phyloP scores from a whole-genome alignment of 1,140 invertebrate genomes.

The Euwallacea fornicatus region DNA sequence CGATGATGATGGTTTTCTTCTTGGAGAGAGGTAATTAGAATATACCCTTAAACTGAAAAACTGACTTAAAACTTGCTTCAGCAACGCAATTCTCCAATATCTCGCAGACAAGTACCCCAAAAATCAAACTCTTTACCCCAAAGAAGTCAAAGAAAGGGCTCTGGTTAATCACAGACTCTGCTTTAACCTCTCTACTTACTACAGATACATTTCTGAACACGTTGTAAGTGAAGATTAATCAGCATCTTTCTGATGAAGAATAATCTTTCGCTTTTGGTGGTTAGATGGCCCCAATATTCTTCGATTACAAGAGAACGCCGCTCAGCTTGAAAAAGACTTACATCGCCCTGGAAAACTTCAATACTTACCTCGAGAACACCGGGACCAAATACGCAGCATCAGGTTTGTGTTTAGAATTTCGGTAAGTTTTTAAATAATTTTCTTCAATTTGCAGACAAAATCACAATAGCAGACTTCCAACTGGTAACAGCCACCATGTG shows the following conservation, averaged over 20 bases:
- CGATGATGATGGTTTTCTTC: slow-evolving; percentile 70
- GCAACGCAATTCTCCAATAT: slow-evolving; percentile 77
- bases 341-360: slow-evolving; percentile 66
- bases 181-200: slow-evolving; percentile 76
- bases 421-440: neutral
- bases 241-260: neutral
- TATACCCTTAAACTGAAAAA: neutral
- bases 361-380: slow-evolving; percentile 64
- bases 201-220: slow-evolving; percentile 68
- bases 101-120: slow-evolving; percentile 71
- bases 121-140: slow-evolving; percentile 67
- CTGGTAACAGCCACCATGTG: slow-evolving; percentile 70
- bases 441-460: slow-evolving; percentile 53
- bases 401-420: slow-evolving; percentile 45
- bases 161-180: slow-evolving; percentile 74
- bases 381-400: slow-evolving; percentile 67
- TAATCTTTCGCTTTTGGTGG: slow-evolving; percentile 28
- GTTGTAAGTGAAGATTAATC: slow-evolving; percentile 18
- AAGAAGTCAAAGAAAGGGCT: slow-evolving; percentile 65
- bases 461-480: slow-evolving; percentile 75
- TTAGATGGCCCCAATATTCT: slow-evolving; percentile 73
- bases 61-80: slow-evolving; percentile 41
- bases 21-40: slow-evolving; percentile 64
- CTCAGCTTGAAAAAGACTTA: slow-evolving; percentile 66
- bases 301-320: slow-evolving; percentile 67